phyloP scores from a whole-genome alignment of 1,140 invertebrate genomes.

The Drosophila takahashii region DNA sequence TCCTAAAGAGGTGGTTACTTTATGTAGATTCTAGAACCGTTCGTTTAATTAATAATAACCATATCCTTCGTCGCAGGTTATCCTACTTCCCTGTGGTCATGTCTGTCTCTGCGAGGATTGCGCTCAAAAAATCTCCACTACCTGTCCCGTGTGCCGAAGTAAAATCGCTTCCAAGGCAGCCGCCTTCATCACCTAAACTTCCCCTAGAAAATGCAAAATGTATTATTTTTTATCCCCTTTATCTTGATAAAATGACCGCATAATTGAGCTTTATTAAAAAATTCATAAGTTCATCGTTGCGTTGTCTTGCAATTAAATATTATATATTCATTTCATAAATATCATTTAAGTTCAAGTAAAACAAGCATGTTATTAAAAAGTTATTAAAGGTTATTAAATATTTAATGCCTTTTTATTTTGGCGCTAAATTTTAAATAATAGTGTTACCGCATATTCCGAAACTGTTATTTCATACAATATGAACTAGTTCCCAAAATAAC shows the following conservation, averaged over 20 bases:
- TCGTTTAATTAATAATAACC: neutral
- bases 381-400: too few relatives aligned
- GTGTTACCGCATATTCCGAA: neutral
- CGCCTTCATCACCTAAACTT: slow-evolving; percentile 89
- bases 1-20: slow-evolving; percentile 88
- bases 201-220: neutral
- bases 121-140: slow-evolving; percentile 87
- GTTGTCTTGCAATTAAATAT: too few relatives aligned
- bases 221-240: too few relatives aligned
- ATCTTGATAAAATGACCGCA: too few relatives aligned
- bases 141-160: slow-evolving; percentile 90
- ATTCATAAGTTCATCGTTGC: too few relatives aligned
- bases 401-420: neutral
- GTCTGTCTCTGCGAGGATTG: slow-evolving; percentile 94
- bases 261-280: too few relatives aligned
- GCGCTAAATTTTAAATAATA: neutral
- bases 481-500: neutral
- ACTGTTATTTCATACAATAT: neutral
- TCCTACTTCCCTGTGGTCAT: slow-evolving; percentile 92
- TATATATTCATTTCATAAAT: too few relatives aligned
- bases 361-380: too few relatives aligned
- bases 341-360: too few relatives aligned
- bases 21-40: too few relatives aligned
- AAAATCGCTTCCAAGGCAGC: slow-evolving; percentile 88
- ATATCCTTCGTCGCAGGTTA: slow-evolving; percentile 86